Conservation (phyloP, 92 coral and sea anemone genomes). For the Plumapathes pennacea region DNA sequence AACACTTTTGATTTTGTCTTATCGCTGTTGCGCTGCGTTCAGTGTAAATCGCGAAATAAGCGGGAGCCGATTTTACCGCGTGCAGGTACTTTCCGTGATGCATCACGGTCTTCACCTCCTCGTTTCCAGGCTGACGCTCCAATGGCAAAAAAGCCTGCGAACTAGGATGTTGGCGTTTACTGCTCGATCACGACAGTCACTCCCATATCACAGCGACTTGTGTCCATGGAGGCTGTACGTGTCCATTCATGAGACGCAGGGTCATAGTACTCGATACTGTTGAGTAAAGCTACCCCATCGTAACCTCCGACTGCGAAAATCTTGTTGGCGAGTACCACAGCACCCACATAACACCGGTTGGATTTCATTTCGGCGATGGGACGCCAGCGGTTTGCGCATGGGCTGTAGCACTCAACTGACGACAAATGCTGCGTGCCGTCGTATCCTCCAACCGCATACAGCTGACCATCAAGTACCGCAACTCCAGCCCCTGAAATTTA, state of each 20-base stretch:
- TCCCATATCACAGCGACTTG: constrained; percentile 98
- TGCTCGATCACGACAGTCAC: constrained; percentile 74
- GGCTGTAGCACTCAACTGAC: constrained; percentile 91
- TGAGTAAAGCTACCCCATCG: constrained; percentile 77
- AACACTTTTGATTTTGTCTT: no score
- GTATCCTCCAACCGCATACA: constrained; percentile 91
- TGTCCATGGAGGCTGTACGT: constrained; percentile 63
- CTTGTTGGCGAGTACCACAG: constrained; percentile 81
- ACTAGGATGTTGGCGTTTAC: no score
- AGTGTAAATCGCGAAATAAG: no score
- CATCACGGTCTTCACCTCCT: no score
- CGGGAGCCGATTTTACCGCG: no score
- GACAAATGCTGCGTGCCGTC: constrained; percentile 94
- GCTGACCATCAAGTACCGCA: constrained; percentile 85
- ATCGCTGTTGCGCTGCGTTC: no score
- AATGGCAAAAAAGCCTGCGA: no score
- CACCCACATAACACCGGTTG: constrained; percentile 93
- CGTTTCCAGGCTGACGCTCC: no score
- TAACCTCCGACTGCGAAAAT: constrained; percentile 95
- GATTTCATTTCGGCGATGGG: constrained; percentile 73
- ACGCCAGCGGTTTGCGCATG: constrained; percentile 90
- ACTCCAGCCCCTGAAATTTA: constrained; percentile 88
- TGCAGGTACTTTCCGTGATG: no score
- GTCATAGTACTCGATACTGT: constrained; percentile 79
- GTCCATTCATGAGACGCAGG: constrained; percentile 76